phyloP scores from a whole-genome alignment of 2,888 invertebrate genomes.

The Galerucella pusilla region DNA sequence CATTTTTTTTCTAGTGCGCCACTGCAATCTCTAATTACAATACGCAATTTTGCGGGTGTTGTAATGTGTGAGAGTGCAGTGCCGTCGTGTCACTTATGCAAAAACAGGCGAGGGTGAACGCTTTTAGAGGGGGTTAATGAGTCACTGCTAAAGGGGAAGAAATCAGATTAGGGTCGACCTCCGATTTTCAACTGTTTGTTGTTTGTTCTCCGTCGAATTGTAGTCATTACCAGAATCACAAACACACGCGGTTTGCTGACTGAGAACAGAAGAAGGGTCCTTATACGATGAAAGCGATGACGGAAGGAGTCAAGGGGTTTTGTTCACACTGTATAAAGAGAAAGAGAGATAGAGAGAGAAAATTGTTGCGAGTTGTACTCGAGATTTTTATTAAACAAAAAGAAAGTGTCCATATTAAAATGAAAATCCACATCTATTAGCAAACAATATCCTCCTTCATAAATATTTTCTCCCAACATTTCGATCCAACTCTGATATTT shows the following conservation, averaged over 20 bases:
- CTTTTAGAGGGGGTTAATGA: constrained; percentile 63
- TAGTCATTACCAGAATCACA: constrained; percentile 59
- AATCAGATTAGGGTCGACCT: constrained; percentile 65
- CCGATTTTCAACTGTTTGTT: constrained; percentile 58
- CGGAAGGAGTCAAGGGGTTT: constrained; percentile 39
- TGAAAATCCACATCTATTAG: constrained; percentile 21
- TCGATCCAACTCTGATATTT: constrained; percentile 38
- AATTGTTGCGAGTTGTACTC: neutral
- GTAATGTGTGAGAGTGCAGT: constrained; percentile 58
- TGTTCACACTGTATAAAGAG: constrained; percentile 21
- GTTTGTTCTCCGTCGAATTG: constrained; percentile 57
- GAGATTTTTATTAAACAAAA: too few relatives aligned
- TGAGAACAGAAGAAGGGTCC: constrained; percentile 46
- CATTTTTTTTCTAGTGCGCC: constrained; percentile 6
- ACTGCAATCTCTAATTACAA: constrained; percentile 58
- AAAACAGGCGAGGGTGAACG: constrained; percentile 54
- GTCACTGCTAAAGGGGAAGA: constrained; percentile 66
- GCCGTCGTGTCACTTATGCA: constrained; percentile 57
- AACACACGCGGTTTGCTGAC: constrained; percentile 57
- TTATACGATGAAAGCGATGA: constrained; percentile 26
- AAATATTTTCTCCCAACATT: constrained; percentile 38
- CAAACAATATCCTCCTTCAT: constrained; percentile 37
- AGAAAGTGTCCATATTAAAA: neutral
- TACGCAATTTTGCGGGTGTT: constrained; percentile 65
- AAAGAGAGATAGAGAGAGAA: too few relatives aligned